Evolutionary conservation across 37 sponge, comb jelly and placozoan species (phyloP), one percentile per base, ranked within the genome.

Genomic region (Oopsacas minuta): DNA sequence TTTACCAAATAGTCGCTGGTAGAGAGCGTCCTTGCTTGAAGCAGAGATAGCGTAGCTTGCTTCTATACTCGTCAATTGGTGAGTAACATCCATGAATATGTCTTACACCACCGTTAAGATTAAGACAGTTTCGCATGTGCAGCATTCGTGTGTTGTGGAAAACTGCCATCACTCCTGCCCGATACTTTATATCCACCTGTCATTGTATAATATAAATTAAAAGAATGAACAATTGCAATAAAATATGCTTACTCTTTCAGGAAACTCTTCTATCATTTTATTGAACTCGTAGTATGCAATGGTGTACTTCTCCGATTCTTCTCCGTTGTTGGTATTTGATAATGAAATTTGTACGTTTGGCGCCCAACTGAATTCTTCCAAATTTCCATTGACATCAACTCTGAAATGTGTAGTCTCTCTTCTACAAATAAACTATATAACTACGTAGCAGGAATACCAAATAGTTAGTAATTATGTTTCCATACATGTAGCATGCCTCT

Each of bases 21-120:
- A n/a, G n/a, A n/a, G n/a, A n/a, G n/a, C n/a, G n/a, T n/a, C 75
- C 75, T 61, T 32, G 22, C 28, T 61, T 61, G 7, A 61, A 3
- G 22, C 75, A 7, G 75, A 61, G 75, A 61, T 7, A 61, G 7
- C 75, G 75, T 25, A 61, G 20, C 22, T 12, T 61, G 75, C 75
- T 61, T 12, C 75, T 61, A 34, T 20, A 61, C 75, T 61, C 75
- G 28, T 61, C 75, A n/a, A 61, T 61, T 3, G 75, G 75, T 61
- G 75, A 20, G 22, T 61, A 61, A 34, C 75, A 61, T 10, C 75
- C 75, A n/a, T 61, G 22, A 3, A 61, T 20, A n/a, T 61, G 75
- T n/a, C 75, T 61, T n/a, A 61, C 75, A 5, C 75, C 75, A 25
- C 75, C 75, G 22, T 61, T 61, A 25, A 61, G 75, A 61, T 61